Conservation (phyloP, 1,140 invertebrate species). For the Drosophila pseudoobscura region DNA sequence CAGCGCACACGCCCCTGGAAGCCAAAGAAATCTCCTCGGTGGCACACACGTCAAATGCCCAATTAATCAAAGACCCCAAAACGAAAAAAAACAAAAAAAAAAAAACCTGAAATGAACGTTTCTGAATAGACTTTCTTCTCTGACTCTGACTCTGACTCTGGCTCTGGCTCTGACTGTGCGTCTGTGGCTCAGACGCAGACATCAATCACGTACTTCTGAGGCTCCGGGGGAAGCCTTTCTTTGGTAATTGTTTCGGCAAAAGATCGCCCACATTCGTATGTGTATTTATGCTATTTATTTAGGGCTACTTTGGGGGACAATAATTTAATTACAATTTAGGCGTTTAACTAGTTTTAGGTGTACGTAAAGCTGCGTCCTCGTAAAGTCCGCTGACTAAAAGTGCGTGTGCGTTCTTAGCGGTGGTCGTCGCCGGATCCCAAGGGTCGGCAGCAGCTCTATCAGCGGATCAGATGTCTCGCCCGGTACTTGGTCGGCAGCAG, state of each 20-base stretch:
- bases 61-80: slow-evolving; percentile 66
- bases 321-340: slow-evolving; percentile 63
- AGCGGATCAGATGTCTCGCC: slow-evolving; percentile 60
- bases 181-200: slow-evolving; percentile 1
- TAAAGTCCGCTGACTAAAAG: slow-evolving; percentile 72
- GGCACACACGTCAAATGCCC: slow-evolving; percentile 66
- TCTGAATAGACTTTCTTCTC: slow-evolving; percentile 57
- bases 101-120: not conserved
- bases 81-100: too few relatives aligned
- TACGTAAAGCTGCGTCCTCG: slow-evolving; percentile 69
- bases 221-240: slow-evolving; percentile 13
- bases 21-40: slow-evolving; percentile 52
- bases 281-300: slow-evolving; percentile 44
- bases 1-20: slow-evolving; percentile 63
- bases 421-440: slow-evolving; percentile 48
- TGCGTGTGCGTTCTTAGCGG: slow-evolving; percentile 42
- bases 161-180: not conserved
- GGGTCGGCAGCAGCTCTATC: slow-evolving; percentile 19
- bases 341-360: slow-evolving; percentile 56
- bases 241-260: slow-evolving; percentile 48
- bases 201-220: slow-evolving; percentile 48
- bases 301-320: slow-evolving; percentile 56
- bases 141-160: not conserved
- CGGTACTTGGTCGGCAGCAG: slow-evolving; percentile 73
- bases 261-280: slow-evolving; percentile 6